Evolutionary conservation across 2,113 vertebrate species (phyloP).

Genomic region (Hoplias malabaricus): DNA sequence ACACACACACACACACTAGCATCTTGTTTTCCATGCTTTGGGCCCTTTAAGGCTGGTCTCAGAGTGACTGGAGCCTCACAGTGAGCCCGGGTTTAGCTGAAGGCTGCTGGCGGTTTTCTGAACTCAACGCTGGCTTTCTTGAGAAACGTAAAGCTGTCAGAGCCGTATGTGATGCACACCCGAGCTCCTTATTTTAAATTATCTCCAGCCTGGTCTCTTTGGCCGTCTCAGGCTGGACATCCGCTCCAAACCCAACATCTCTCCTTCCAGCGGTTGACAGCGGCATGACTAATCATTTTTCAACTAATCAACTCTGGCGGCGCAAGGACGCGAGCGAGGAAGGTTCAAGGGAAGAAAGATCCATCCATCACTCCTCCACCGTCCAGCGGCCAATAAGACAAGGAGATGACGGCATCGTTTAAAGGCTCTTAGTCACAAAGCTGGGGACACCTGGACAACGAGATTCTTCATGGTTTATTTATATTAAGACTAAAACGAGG

Average conservation of each 20-base stretch:
- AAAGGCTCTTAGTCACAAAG: no score
- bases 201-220: slow-evolving; percentile 7
- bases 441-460: no score
- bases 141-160: neutral
- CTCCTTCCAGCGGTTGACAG: neutral
- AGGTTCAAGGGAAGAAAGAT: neutral
- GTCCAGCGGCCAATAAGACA: neutral
- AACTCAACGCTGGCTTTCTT: neutral
- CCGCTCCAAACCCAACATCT: slow-evolving; percentile 37
- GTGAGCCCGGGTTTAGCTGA: neutral
- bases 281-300: slow-evolving; percentile 26
- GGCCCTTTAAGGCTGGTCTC: neutral
- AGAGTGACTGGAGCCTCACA: neutral
- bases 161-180: slow-evolving; percentile 2
- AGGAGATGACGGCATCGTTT: no score
- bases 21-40: neutral
- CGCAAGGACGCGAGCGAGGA: slow-evolving; percentile 18
- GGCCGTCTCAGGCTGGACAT: neutral
- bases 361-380: neutral
- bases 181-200: slow-evolving; percentile 5
- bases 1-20: slow-evolving; percentile 29
- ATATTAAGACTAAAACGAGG: no score
- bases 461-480: no score
- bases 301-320: slow-evolving; percentile 23
- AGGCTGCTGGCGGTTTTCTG: neutral